Conservation (phyloP, 2,113 vertebrate species). For the Amazona vittata region DNA sequence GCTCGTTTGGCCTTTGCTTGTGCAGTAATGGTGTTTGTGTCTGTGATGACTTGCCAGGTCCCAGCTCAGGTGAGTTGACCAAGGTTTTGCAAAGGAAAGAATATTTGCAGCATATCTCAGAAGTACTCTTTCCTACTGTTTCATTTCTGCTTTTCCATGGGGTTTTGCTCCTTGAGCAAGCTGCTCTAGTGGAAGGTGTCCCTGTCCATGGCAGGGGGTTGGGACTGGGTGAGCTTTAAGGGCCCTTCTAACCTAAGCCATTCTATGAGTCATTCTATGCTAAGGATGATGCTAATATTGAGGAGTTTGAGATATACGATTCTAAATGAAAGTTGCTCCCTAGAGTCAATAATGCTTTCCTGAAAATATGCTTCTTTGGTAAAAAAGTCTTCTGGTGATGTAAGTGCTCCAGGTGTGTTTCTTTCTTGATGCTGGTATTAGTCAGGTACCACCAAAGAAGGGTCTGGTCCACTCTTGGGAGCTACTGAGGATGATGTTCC, state of each 20-base stretch:
- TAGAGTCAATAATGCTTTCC: not conserved
- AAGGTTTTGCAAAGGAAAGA: not conserved
- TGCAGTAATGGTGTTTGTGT: accelerated
- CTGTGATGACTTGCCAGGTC: not conserved
- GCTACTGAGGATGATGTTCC: not conserved
- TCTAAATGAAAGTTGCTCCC: not conserved
- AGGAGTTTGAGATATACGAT: not conserved
- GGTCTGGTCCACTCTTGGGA: not conserved
- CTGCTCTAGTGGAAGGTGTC: not conserved
- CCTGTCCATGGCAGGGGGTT: not conserved
- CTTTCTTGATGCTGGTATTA: not conserved
- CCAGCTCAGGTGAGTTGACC: not conserved
- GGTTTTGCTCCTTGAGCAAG: not conserved
- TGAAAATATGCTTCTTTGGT: not conserved
- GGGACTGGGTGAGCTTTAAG: not conserved
- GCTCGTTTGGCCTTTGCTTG: not conserved
- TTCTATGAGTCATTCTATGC: not conserved
- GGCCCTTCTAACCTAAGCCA: not conserved
- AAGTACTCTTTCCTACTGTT: not conserved
- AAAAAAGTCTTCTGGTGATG: not conserved
- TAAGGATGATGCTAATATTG: not conserved
- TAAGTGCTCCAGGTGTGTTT: not conserved
- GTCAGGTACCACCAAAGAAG: not conserved
- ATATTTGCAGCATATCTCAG: accelerated
- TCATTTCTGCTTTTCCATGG: not conserved